Percentiles rank a stretch among this genome's conserved stretches.
phyloP scores from a whole-genome alignment of 2,797 vertebrate genomes.

The Anas flavirostris region DNA sequence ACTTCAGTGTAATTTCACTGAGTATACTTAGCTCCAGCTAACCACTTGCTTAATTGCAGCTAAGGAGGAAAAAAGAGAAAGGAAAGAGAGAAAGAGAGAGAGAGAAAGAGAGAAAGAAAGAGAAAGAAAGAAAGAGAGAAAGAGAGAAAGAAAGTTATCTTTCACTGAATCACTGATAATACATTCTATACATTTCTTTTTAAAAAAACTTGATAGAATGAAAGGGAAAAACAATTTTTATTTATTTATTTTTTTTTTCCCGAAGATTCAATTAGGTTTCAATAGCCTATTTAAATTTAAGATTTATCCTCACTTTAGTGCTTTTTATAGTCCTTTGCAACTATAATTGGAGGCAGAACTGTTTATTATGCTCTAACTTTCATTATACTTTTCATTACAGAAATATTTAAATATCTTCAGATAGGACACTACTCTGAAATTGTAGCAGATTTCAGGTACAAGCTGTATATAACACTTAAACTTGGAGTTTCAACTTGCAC shows the following conservation, averaged over 20 bases:
- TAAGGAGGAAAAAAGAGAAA: not conserved
- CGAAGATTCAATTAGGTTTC: not conserved
- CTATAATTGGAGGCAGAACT: not conserved
- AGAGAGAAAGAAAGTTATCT: too few species aligned
- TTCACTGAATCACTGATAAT: too few species aligned
- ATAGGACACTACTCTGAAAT: not conserved
- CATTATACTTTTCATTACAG: not conserved
- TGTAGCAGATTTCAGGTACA: not conserved
- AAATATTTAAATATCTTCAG: not conserved
- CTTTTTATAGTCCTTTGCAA: not conserved
- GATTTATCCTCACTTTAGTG: not conserved
- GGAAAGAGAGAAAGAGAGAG: too few species aligned
- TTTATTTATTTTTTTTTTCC: not conserved
- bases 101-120: too few species aligned
- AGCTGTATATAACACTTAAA: not conserved
- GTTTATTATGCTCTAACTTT: not conserved
- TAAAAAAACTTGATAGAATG: too few species aligned
- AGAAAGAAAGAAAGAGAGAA: too few species aligned
- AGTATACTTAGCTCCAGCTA: not conserved
- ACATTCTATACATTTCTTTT: too few species aligned
- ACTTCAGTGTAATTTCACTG: not conserved
- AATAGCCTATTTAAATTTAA: conserved; percentile 14
- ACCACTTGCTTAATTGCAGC: not conserved
- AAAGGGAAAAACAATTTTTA: not conserved
- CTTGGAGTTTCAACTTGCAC: not conserved